phyloP scores from a whole-genome alignment of 1,140 invertebrate species.

The Cydia amplana region DNA sequence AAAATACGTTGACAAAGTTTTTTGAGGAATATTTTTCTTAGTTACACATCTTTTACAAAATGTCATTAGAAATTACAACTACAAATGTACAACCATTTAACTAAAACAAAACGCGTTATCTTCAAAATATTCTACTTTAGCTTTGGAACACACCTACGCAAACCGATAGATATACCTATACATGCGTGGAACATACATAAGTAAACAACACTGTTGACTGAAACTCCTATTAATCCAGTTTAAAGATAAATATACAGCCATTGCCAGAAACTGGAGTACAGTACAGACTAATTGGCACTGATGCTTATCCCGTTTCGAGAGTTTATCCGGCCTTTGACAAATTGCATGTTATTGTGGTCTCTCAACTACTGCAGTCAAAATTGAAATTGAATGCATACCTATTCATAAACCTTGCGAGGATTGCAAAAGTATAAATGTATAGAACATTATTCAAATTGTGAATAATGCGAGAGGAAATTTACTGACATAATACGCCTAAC shows the following conservation, averaged over 20 bases:
- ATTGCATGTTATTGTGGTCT: background rate
- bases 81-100: no score
- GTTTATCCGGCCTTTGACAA: background rate
- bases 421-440: background rate
- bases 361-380: background rate
- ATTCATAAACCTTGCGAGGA: background rate
- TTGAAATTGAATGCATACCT: no score
- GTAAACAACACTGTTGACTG: background rate
- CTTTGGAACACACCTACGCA: no score
- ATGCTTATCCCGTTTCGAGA: background rate
- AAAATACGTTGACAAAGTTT: no score
- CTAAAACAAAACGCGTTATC: no score
- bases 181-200: no score
- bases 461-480: background rate
- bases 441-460: background rate
- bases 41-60: no score
- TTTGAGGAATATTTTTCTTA: no score
- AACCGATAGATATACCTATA: no score
- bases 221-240: background rate
- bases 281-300: background rate
- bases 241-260: background rate
- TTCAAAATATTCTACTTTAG: no score
- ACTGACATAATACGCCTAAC: no score
- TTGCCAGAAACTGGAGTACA: background rate
- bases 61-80: no score